Percentiles rank a stretch among this genome's conserved stretches.
These are phyloP conservation scores for Micronycteris hirsuta DNA, from an alignment of 2,113 vertebrate genomes.

Conservation along the genomic window DNA sequence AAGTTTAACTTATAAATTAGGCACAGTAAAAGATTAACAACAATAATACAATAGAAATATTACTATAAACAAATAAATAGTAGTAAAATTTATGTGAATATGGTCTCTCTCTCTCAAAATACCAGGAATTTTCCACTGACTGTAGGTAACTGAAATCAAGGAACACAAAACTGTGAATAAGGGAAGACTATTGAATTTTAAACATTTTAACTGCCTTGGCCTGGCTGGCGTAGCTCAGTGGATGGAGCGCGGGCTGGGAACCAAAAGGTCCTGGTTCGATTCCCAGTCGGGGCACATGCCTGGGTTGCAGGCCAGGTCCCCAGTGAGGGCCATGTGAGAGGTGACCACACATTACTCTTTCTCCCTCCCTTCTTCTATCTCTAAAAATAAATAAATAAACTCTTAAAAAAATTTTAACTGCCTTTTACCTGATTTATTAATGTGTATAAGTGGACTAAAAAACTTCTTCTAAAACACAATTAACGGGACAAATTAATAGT, in stretches of 20 bases:
- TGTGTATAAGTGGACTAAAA: not conserved
- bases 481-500: not conserved
- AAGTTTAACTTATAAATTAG: not conserved
- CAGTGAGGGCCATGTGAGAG: too few species aligned
- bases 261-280: too few species aligned
- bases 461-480: conserved; percentile 30
- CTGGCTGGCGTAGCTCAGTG: too few species aligned
- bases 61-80: not conserved
- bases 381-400: too few species aligned
- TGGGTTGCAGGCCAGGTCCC: too few species aligned
- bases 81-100: not conserved
- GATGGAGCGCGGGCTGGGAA: too few species aligned
- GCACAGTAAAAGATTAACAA: not conserved
- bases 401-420: too few species aligned
- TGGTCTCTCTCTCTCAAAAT: not conserved
- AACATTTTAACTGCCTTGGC: too few species aligned
- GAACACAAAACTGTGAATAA: not conserved
- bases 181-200: not conserved
- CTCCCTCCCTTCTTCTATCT: too few species aligned
- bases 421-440: not conserved
- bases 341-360: too few species aligned
- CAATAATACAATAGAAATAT: not conserved
- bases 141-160: not conserved
- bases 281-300: too few species aligned
- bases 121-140: not conserved